phyloP scores from a whole-genome alignment of 2,888 invertebrate species.

The Petrolisthes cinctipes region DNA sequence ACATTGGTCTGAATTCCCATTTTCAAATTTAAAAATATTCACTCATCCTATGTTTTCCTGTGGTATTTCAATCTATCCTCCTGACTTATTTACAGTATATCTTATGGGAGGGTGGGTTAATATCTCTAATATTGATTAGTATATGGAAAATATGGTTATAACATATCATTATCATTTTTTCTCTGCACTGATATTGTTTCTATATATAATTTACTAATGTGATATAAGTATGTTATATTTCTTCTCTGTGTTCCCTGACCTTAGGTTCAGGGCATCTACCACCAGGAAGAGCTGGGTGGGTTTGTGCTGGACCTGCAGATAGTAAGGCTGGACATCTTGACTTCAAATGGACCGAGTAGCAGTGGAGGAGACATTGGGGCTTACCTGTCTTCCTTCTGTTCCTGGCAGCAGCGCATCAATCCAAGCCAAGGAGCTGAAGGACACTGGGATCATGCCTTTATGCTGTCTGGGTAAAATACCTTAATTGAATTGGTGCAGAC shows the following conservation, averaged over 20 bases:
- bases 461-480: conserved; percentile 69
- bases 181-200: no score
- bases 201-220: no score
- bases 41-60: no score
- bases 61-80: no score
- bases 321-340: conserved; percentile 84
- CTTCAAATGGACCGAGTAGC: conserved; percentile 71
- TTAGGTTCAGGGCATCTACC: conserved; percentile 56
- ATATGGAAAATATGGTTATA: no score
- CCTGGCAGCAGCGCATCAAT: conserved; percentile 67
- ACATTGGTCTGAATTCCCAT: no score
- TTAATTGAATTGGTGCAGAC: background rate
- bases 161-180: no score
- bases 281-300: conserved; percentile 80
- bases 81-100: no score
- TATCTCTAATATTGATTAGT: no score
- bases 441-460: conserved; percentile 70
- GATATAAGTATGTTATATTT: no score
- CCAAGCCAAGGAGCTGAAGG: conserved; percentile 66
- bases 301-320: conserved; percentile 87
- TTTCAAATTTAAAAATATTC: no score
- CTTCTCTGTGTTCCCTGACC: background rate
- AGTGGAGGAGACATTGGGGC: conserved; percentile 67
- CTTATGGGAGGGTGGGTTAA: no score
- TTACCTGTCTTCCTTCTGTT: conserved; percentile 67